phyloP scores from a whole-genome alignment of 2,888 invertebrate genomes.

The Hirtodrosophila alboralis region DNA sequence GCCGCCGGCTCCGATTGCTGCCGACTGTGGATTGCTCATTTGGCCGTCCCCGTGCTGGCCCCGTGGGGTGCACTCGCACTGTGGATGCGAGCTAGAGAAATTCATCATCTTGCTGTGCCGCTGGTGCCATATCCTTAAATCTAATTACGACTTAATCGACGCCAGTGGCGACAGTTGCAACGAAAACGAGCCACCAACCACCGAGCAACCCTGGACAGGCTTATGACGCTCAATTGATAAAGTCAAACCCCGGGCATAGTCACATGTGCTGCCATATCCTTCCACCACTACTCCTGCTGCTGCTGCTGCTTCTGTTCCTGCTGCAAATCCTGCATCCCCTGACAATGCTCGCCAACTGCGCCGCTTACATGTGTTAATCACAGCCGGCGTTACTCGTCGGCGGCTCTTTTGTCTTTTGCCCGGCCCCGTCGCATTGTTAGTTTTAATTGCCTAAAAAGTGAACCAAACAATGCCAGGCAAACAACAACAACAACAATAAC shows the following conservation, averaged over 20 bases:
- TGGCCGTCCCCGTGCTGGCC: constrained; percentile 54
- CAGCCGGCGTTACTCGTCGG: constrained; percentile 61
- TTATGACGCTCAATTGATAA: constrained; percentile 82
- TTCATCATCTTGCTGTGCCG: constrained; percentile 81
- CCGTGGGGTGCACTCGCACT: constrained; percentile 64
- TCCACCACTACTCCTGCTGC: constrained; percentile 17
- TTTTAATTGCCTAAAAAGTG: constrained; percentile 80
- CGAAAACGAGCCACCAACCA: constrained; percentile 60
- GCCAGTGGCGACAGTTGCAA: constrained; percentile 82
- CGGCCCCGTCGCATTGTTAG: constrained; percentile 62
- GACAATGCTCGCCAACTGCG: constrained; percentile 55
- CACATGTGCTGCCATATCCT: constrained; percentile 56
- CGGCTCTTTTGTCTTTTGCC: constrained; percentile 61
- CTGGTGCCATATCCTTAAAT: constrained; percentile 84
- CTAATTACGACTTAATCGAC: constrained; percentile 84
- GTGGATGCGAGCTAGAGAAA: constrained; percentile 63
- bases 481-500: constrained; percentile 5
- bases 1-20: constrained; percentile 46
- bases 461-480: constrained; percentile 57
- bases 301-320: constrained; percentile 1
- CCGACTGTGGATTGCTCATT: constrained; percentile 73
- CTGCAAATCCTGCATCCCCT: constrained; percentile 31
- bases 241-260: constrained; percentile 75
- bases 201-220: constrained; percentile 60
- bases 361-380: constrained; percentile 80